Conservation (phyloP, 2,888 invertebrate genomes). For the Lycia hirtaria region DNA sequence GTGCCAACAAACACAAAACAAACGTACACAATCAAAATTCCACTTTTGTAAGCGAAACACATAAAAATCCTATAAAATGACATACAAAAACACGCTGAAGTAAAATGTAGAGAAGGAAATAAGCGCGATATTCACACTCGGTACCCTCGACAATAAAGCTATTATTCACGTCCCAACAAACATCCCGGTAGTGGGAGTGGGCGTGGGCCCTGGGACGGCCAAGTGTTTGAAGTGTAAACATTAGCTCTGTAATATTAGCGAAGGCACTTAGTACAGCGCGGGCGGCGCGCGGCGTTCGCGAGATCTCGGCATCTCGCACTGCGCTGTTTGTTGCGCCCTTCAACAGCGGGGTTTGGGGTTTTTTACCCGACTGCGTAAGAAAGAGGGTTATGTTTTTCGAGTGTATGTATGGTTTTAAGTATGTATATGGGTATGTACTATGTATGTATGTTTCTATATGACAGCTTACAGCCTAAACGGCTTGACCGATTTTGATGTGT, state of each 20-base stretch:
- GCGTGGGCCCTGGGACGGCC: no score
- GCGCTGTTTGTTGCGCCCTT: background rate
- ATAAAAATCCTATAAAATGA: background rate
- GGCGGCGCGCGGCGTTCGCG: background rate
- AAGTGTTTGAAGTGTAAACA: constrained; percentile 18
- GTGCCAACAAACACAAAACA: no score
- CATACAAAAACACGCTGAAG: background rate
- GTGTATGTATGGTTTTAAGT: no score
- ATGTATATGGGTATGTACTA: no score
- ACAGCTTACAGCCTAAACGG: no score
- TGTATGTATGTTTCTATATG: no score
- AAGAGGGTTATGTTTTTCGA: no score
- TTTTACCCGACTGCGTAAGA: no score
- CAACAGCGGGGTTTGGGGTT: background rate
- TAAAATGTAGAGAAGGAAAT: background rate
- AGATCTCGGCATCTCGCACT: background rate
- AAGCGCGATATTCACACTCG: background rate
- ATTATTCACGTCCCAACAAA: constrained; percentile 15
- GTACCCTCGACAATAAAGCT: constrained; percentile 20
- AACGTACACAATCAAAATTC: no score
- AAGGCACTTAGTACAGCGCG: constrained; percentile 11
- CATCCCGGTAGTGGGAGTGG: background rate
- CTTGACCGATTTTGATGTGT: no score
- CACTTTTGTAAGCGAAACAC: no score
- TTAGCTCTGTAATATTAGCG: constrained; percentile 19